Evolutionary conservation across 2,888 invertebrate species (phyloP).

Genomic region (Tineola bisselliella): DNA sequence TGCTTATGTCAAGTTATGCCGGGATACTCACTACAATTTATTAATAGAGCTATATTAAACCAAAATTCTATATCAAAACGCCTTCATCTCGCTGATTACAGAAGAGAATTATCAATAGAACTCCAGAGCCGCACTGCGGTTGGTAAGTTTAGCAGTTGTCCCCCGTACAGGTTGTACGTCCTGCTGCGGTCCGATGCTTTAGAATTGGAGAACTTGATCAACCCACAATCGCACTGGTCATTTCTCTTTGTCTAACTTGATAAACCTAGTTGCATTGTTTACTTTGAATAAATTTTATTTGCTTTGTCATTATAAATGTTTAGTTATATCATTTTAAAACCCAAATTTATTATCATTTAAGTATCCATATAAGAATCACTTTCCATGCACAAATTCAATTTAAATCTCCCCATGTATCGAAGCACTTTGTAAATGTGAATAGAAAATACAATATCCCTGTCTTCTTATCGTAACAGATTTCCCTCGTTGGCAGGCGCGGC

Average conservation of each 20-base stretch:
- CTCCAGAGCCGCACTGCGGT: background rate
- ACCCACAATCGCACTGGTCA: conserved; percentile 19
- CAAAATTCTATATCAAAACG: background rate
- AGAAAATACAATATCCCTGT: conserved; percentile 6
- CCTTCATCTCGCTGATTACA: background rate
- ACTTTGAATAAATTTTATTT: background rate
- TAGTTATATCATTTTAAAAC: background rate
- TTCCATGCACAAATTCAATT: background rate
- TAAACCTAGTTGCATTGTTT: conserved; percentile 2
- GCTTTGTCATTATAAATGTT: background rate
- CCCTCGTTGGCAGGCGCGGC: background rate
- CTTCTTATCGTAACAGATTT: conserved; percentile 4
- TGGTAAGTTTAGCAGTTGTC: background rate
- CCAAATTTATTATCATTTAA: background rate
- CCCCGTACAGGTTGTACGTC: background rate
- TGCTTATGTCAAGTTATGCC: no score
- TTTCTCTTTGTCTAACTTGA: background rate
- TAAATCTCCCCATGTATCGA: background rate
- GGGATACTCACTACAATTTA: no score
- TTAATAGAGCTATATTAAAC: background rate
- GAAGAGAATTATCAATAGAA: background rate
- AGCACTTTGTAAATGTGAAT: background rate
- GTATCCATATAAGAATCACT: background rate
- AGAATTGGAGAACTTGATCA: conserved; percentile 49
- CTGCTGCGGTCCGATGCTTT: conserved; percentile 34